These are phyloP conservation scores for Luperina nickerlii DNA, from an alignment of 2,888 invertebrate species.

Conservation along the genomic window DNA sequence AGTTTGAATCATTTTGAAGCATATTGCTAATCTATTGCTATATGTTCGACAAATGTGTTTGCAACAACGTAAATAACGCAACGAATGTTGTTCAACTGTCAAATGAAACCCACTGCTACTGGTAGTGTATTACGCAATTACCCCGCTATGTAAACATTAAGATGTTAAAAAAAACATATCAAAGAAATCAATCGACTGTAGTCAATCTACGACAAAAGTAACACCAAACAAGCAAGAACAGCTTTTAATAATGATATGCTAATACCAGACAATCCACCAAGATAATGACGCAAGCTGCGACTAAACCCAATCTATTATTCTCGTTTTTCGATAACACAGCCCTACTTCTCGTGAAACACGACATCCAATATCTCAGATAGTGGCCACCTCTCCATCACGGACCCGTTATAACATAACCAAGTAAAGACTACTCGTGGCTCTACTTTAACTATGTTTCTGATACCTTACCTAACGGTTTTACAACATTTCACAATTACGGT, in stretches of 20 bases:
- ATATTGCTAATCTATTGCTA: too few relatives aligned
- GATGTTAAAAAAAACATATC: neutral
- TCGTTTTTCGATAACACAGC: constrained; percentile 51
- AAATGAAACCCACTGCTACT: too few relatives aligned
- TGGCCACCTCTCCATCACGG: constrained; percentile 57
- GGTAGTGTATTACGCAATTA: too few relatives aligned
- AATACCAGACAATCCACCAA: constrained; percentile 24
- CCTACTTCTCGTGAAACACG: constrained; percentile 49
- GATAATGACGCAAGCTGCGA: constrained; percentile 40
- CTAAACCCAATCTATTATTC: constrained; percentile 45
- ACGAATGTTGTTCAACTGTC: too few relatives aligned
- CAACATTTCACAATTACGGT: constrained; percentile 29
- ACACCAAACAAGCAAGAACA: constrained; percentile 26
- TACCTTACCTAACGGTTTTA: constrained; percentile 49
- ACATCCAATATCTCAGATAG: constrained; percentile 49
- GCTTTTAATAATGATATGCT: constrained; percentile 38
- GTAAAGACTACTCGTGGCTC: constrained; percentile 55
- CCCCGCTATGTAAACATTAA: neutral
- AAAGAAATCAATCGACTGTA: neutral
- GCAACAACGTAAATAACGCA: too few relatives aligned
- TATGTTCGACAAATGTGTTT: too few relatives aligned
- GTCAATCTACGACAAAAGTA: constrained; percentile 6
- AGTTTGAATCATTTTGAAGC: too few relatives aligned
- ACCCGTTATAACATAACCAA: constrained; percentile 59
- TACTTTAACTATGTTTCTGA: constrained; percentile 50